These are phyloP conservation scores for Thalassaphorura encarpata DNA, from an alignment of 1,140 invertebrate genomes.

Conservation along the genomic window DNA sequence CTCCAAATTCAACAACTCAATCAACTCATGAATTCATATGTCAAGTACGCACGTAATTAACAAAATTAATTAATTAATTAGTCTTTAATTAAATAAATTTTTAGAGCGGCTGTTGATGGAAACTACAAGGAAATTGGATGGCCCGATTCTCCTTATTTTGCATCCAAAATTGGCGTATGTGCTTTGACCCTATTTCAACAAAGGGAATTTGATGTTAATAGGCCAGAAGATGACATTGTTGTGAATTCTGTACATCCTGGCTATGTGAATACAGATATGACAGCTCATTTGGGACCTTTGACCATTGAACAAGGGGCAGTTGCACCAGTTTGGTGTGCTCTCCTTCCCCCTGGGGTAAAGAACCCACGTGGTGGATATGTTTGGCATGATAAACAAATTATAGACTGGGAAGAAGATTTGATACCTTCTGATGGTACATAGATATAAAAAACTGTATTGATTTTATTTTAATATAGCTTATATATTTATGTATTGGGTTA, in stretches of 20 bases:
- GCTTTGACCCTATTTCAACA: constrained; percentile 23
- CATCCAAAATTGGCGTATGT: constrained; percentile 55
- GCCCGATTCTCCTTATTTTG: constrained; percentile 50
- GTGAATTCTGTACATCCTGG: constrained; percentile 57
- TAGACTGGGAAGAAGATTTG: constrained; percentile 38
- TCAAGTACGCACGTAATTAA: no score
- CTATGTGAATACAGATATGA: no score
- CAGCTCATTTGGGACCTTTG: constrained; percentile 52
- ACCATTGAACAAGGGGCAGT: constrained; percentile 52
- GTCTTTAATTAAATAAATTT: no score
- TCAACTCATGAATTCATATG: no score
- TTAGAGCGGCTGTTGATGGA: no score
- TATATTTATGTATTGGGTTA: no score
- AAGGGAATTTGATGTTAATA: background rate
- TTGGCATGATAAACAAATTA: constrained; percentile 38
- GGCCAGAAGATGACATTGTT: constrained; percentile 44
- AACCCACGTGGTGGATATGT: constrained; percentile 43
- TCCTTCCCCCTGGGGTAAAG: constrained; percentile 40
- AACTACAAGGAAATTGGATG: no score
- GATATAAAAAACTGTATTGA: no score
- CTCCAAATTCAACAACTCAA: no score
- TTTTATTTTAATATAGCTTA: no score
- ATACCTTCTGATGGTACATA: no score
- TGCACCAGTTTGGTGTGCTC: constrained; percentile 41
- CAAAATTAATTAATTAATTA: no score